Evolutionary conservation across 2,113 vertebrate species (phyloP).

Genomic region (Zosterops borbonicus): DNA sequence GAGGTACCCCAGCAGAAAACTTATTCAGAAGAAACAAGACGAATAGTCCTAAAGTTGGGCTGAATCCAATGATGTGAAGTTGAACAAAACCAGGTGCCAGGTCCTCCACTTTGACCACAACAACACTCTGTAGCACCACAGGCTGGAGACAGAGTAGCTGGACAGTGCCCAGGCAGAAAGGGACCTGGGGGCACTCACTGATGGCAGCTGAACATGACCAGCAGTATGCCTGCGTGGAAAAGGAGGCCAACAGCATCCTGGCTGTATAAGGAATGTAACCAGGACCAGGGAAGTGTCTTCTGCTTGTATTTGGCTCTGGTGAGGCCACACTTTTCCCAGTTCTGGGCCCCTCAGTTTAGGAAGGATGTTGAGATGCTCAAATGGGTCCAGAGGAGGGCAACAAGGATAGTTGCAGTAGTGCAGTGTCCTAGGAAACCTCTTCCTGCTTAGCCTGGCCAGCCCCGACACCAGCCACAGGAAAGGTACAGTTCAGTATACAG

Average conservation of each 20-base stretch:
- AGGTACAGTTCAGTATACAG: too few relatives aligned
- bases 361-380: accelerated
- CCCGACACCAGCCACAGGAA: too few relatives aligned
- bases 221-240: accelerated
- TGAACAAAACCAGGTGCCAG: accelerated
- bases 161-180: not conserved
- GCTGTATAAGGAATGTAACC: not conserved
- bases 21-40: not conserved
- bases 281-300: not conserved
- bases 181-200: too few relatives aligned
- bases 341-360: not conserved
- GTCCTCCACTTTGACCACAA: not conserved
- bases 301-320: not conserved
- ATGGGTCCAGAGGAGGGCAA: accelerated
- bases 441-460: too few relatives aligned
- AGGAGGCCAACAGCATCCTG: not conserved
- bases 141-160: not conserved
- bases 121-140: accelerated
- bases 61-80: not conserved
- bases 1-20: not conserved
- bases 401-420: too few relatives aligned
- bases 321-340: not conserved
- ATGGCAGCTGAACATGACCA: not conserved
- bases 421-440: too few relatives aligned
- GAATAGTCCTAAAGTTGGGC: not conserved